Conservation (phyloP, 1,140 invertebrate genomes). For the Drosophila truncata region DNA sequence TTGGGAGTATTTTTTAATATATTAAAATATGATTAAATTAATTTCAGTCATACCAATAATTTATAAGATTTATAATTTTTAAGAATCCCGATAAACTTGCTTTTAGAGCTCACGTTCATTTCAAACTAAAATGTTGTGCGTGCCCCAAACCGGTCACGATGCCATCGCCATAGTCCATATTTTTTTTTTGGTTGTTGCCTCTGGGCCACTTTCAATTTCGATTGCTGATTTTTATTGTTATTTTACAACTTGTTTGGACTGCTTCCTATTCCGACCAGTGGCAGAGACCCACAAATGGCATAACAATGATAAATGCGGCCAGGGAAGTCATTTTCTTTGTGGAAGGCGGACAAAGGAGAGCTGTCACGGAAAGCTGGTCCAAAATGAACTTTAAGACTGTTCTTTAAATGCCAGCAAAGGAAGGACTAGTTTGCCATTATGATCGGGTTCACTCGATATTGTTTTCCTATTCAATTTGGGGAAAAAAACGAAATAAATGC, state of each 20-base stretch:
- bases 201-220: slow-evolving; percentile 73
- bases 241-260: slow-evolving; percentile 77
- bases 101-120: neutral
- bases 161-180: slow-evolving; percentile 45
- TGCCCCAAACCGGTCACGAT: slow-evolving; percentile 30
- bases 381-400: slow-evolving; percentile 1
- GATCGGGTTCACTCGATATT: neutral
- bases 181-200: slow-evolving; percentile 45
- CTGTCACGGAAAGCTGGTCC: slow-evolving; percentile 18
- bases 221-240: slow-evolving; percentile 78
- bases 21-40: too few relatives aligned
- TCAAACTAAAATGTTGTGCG: neutral
- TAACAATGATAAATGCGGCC: slow-evolving; percentile 55
- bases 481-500: neutral
- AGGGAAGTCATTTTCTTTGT: slow-evolving; percentile 42
- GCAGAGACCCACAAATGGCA: slow-evolving; percentile 36
- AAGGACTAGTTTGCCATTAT: neutral
- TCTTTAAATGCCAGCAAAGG: neutral
- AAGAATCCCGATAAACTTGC: neutral
- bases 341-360: slow-evolving; percentile 13
- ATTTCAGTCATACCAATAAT: too few relatives aligned
- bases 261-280: slow-evolving; percentile 41
- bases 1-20: neutral
- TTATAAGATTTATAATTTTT: too few relatives aligned
- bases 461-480: neutral